Evolutionary conservation across 2,797 vertebrate genomes (phyloP).

Genomic region (Rhynchonycteris naso): DNA sequence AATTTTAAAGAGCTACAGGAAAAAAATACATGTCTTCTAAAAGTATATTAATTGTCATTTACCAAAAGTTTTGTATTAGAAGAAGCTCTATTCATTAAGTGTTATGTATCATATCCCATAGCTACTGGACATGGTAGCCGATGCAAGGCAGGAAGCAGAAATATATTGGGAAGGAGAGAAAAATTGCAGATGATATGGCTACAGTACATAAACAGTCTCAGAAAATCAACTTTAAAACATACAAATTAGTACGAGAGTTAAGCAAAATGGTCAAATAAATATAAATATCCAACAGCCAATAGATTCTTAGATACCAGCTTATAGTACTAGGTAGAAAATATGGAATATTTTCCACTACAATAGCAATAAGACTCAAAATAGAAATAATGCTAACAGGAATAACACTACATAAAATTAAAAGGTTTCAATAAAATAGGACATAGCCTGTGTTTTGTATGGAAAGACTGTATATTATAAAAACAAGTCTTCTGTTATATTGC

Average conservation of each 20-base stretch:
- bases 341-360: neutral
- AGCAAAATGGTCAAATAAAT: neutral
- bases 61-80: neutral
- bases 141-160: neutral
- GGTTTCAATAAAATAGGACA: neutral
- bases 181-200: neutral
- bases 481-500: neutral
- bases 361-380: neutral
- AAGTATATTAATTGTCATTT: neutral
- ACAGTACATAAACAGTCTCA: neutral
- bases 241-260: neutral
- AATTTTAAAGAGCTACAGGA: neutral
- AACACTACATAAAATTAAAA: conserved; percentile 26
- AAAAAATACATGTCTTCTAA: conserved; percentile 27
- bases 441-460: neutral
- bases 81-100: neutral
- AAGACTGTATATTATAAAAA: conserved; percentile 18
- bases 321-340: neutral
- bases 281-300: neutral
- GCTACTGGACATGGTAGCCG: neutral
- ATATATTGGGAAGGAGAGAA: neutral
- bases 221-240: conserved; percentile 23
- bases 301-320: neutral
- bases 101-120: neutral
- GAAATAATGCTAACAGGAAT: neutral